phyloP scores from a whole-genome alignment of 2,113 vertebrate genomes.

The Diphyllodes magnificus region DNA sequence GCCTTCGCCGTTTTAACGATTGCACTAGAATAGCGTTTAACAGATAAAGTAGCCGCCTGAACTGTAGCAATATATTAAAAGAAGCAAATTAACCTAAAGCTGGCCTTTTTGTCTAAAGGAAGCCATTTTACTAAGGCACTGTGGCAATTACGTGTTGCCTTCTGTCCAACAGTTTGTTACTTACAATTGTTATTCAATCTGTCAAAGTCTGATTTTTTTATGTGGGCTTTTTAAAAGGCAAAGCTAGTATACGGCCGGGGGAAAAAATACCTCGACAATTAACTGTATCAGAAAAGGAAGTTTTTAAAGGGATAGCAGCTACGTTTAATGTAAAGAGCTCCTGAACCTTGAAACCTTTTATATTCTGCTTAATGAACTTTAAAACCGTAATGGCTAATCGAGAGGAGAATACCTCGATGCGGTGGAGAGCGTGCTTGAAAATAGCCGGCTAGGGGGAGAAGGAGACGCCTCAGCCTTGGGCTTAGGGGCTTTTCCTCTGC shows the following conservation, averaged over 20 bases:
- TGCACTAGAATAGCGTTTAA: slow-evolving; percentile 63
- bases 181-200: slow-evolving; percentile 73
- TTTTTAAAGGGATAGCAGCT: slow-evolving; percentile 3
- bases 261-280: slow-evolving; percentile 19
- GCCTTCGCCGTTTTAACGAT: slow-evolving; percentile 72
- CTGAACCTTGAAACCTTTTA: slow-evolving; percentile 57
- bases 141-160: slow-evolving; percentile 70
- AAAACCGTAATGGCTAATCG: slow-evolving; percentile 45
- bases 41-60: slow-evolving; percentile 74
- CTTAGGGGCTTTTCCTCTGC: not conserved
- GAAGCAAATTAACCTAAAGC: slow-evolving; percentile 79
- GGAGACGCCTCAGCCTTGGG: not conserved
- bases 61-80: slow-evolving; percentile 76
- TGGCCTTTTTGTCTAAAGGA: slow-evolving; percentile 78
- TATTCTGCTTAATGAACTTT: slow-evolving; percentile 56
- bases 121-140: slow-evolving; percentile 71
- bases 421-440: not conserved
- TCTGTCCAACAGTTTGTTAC: slow-evolving; percentile 69
- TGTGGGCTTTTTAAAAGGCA: slow-evolving; percentile 38
- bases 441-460: not conserved
- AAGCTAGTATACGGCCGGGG: not conserved
- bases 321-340: slow-evolving; percentile 25
- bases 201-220: slow-evolving; percentile 67
- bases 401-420: slow-evolving; percentile 20
- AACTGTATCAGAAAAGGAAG: slow-evolving; percentile 5